Base-by-base conservation (phyloP, 2,888 invertebrate genomes). In the Pachliopta kotzebuea region DNA sequence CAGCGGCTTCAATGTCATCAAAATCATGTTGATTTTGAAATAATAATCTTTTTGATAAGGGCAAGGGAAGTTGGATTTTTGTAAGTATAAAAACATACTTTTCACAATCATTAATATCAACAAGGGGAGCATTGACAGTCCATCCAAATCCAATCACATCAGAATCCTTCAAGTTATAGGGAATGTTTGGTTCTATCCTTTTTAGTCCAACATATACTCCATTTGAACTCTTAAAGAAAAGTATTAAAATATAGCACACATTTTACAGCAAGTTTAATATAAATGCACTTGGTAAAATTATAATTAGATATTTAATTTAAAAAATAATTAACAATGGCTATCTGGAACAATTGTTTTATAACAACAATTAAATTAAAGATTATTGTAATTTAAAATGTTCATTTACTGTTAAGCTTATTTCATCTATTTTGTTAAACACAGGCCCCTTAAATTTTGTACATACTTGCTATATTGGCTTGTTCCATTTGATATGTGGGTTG, bases 101-200 rank as follows among this genome's bases (percentile, higher is more conserved):
- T 69, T 88, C 85, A 69, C 67, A 72, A 70, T 90, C 82, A 55
- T 77, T 70, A 49, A 89, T 79, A 49, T 80, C 73, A 8, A 72
- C 74, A 60, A 86, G 73, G 20, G 79, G 71, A 61, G 81, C 80
- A 24, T 76, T 81, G 49, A 70, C 57, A 29, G 82, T 78, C 86
- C 89, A 90, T 11, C 94, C 94, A 70, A 94, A 84, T 7, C 93
- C 93, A 73, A 94, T 85, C 20, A 90, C 69, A 78, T 94, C 93
- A 54, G 82, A 81, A 56, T 90, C 78, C 58, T 77, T 74, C 21
- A 94, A 69, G 54, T 72, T 67, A 63, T 84, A 77, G 56, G 87
- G 84, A 21, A 72, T 73, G 54, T 84, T 81, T 49, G 84, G 75
- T 18, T 78, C 68, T 70, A 93, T 90, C 74, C 74, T 82, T 6